Conservation (phyloP, 2,797 vertebrate genomes). For the Takifugu rubripes region DNA sequence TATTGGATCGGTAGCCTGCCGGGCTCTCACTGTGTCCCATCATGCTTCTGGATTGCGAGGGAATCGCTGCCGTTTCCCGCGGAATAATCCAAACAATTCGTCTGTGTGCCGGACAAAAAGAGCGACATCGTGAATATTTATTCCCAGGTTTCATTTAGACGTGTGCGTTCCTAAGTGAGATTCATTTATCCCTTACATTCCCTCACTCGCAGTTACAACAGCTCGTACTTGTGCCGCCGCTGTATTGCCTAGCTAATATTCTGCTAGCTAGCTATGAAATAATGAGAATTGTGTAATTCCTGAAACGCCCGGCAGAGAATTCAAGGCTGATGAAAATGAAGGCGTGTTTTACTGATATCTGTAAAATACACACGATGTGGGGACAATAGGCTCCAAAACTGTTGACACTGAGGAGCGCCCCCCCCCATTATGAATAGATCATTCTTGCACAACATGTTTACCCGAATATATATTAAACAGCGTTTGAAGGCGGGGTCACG, state of each 20-base stretch:
- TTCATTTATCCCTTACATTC: too few species aligned
- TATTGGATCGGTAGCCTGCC: constrained; percentile 57
- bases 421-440: neutral
- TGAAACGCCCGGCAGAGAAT: too few species aligned
- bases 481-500: constrained; percentile 20
- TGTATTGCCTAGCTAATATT: too few species aligned
- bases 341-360: too few species aligned
- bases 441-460: neutral
- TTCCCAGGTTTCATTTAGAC: constrained; percentile 5
- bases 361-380: too few species aligned
- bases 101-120: neutral
- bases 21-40: constrained; percentile 61
- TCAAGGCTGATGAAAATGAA: too few species aligned
- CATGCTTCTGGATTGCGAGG: constrained; percentile 39
- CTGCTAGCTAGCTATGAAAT: too few species aligned
- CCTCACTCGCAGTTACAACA: too few species aligned
- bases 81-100: constrained; percentile 24
- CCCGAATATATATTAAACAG: constrained; percentile 15
- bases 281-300: neutral
- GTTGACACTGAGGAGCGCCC: neutral
- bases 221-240: too few species aligned
- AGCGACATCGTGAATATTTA: too few species aligned
- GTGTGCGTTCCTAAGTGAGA: too few species aligned
- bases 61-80: constrained; percentile 10
- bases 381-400: too few species aligned